These are phyloP conservation scores for Phenacoccus solenopsis DNA, from an alignment of 1,140 invertebrate genomes.

Conservation along the genomic window DNA sequence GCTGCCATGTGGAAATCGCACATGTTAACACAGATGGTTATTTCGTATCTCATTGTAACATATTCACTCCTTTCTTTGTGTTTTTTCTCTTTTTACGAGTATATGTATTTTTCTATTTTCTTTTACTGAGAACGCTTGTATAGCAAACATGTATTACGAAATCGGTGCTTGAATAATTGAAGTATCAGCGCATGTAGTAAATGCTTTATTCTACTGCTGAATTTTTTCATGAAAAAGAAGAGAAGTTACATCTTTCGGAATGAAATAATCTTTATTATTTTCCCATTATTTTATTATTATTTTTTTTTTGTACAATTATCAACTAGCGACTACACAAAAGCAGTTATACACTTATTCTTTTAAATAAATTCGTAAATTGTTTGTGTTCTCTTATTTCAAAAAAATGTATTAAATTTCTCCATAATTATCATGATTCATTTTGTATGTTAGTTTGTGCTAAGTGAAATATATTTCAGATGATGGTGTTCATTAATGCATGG, in stretches of 20 bases:
- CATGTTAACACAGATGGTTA: background rate
- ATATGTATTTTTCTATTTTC: background rate
- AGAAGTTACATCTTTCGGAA: background rate
- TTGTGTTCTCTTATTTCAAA: background rate
- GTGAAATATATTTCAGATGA: too few species aligned
- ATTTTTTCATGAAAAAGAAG: background rate
- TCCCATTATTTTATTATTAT: background rate
- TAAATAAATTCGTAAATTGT: slow-evolving; percentile 3
- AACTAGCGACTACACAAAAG: background rate
- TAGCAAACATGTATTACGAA: background rate
- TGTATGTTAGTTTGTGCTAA: too few species aligned
- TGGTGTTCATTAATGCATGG: too few species aligned
- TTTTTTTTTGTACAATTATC: background rate
- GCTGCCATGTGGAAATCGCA: background rate
- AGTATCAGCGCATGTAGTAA: background rate
- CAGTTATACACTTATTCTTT: background rate
- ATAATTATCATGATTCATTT: too few species aligned
- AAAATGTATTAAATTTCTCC: too few species aligned
- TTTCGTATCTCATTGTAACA: background rate
- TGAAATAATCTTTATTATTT: background rate
- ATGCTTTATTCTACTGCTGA: background rate
- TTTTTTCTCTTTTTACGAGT: background rate
- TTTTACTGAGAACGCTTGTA: background rate
- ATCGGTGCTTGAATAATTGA: background rate
- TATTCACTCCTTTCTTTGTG: background rate